Percentiles rank a stretch among this genome's conserved stretches.
phyloP scores from a whole-genome alignment of 2,797 vertebrate genomes.

The Siniperca obscura region DNA sequence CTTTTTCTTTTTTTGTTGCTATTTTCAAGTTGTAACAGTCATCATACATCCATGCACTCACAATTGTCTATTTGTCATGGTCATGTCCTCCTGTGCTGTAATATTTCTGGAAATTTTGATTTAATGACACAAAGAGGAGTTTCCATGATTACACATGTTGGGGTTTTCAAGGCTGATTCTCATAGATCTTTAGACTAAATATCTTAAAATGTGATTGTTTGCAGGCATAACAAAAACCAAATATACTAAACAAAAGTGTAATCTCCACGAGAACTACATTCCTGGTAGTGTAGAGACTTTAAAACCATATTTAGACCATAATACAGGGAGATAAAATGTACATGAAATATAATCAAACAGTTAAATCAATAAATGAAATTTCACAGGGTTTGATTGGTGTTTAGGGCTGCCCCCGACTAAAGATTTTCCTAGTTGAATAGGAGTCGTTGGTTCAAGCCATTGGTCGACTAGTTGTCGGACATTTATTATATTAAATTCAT shows the following conservation, averaged over 20 bases:
- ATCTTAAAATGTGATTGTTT: neutral
- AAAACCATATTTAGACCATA: neutral
- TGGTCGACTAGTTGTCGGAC: no score
- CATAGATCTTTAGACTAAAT: neutral
- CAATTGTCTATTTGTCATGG: neutral
- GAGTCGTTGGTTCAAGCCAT: no score
- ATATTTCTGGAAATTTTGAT: neutral
- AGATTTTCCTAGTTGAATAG: no score
- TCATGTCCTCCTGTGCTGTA: neutral
- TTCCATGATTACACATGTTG: neutral
- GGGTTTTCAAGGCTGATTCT: neutral
- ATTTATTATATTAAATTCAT: no score
- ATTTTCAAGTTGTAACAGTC: neutral
- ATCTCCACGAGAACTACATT: no score
- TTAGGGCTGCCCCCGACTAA: neutral
- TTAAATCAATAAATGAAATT: neutral
- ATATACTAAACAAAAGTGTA: neutral
- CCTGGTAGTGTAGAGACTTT: neutral
- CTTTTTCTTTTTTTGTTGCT: neutral
- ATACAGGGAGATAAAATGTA: neutral
- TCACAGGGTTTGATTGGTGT: neutral
- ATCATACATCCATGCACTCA: neutral
- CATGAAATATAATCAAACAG: neutral
- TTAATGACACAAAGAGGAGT: neutral
- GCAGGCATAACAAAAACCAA: neutral